Conservation (phyloP, 2,113 vertebrate species). For the Zootoca vivipara region DNA sequence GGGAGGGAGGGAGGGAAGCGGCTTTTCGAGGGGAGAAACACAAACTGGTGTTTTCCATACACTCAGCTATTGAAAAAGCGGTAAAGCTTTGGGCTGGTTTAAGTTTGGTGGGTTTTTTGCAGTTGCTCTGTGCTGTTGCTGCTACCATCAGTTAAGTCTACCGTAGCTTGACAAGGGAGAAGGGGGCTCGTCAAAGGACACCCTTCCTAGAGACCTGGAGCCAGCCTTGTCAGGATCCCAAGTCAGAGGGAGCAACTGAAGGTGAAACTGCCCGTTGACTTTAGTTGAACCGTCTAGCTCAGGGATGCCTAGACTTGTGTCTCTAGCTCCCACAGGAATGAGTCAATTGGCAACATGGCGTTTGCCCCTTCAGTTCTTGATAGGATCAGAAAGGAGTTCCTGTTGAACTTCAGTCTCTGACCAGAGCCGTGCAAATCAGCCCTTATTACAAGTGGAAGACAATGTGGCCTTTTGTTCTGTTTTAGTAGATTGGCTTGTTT, state of each 20-base stretch:
- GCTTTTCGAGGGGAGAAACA: not conserved
- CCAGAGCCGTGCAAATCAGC: not conserved
- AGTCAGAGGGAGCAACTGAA: too few relatives aligned
- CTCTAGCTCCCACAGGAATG: not conserved
- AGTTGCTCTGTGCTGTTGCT: not conserved
- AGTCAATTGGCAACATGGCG: not conserved
- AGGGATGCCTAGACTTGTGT: too few relatives aligned
- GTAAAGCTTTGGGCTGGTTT: conserved; percentile 27
- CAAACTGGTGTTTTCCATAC: conserved; percentile 50
- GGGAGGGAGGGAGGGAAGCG: not conserved
- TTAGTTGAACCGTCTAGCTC: too few relatives aligned
- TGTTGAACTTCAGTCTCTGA: not conserved
- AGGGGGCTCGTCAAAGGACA: too few relatives aligned
- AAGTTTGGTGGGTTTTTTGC: not conserved
- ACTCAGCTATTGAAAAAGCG: conserved; percentile 46
- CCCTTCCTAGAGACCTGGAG: too few relatives aligned
- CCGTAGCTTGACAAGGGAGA: too few relatives aligned
- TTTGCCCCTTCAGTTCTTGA: not conserved
- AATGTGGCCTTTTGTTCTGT: conserved; percentile 55
- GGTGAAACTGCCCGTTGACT: too few relatives aligned
- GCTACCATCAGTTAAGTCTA: not conserved
- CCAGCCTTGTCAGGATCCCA: too few relatives aligned
- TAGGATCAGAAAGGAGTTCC: not conserved
- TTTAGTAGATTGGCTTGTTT: conserved; percentile 58
- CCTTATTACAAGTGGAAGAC: conserved; percentile 40